phyloP scores from a whole-genome alignment of 2,113 vertebrate species.

The Proterorhinus semilunaris region DNA sequence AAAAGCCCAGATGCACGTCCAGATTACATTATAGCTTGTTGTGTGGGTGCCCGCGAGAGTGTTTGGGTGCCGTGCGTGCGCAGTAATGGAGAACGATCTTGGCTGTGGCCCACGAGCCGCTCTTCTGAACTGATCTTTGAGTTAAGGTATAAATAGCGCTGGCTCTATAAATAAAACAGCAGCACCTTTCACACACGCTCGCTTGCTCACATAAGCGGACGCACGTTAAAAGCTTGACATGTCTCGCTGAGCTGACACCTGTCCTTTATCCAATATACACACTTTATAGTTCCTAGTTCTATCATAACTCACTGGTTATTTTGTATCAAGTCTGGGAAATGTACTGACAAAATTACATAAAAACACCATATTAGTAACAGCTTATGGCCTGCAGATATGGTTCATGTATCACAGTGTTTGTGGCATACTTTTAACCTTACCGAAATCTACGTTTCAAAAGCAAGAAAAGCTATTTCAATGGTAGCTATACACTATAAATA shows the following conservation, averaged over 20 bases:
- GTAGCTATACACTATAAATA: background rate
- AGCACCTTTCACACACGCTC: conserved; percentile 65
- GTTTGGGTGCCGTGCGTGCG: conserved; percentile 37
- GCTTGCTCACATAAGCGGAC: conserved; percentile 17
- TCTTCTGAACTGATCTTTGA: conserved; percentile 74
- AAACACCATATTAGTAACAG: background rate
- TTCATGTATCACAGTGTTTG: background rate
- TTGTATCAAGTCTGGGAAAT: conserved; percentile 37
- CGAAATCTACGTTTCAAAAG: background rate
- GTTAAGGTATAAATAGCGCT: conserved; percentile 72
- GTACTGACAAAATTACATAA: conserved; percentile 20
- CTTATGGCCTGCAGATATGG: conserved; percentile 24
- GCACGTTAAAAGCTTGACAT: conserved; percentile 20
- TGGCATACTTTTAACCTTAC: background rate
- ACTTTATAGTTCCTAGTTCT: conserved; percentile 36
- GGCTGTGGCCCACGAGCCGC: conserved; percentile 67
- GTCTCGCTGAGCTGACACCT: conserved; percentile 37
- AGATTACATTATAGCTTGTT: conserved; percentile 13
- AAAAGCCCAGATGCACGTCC: conserved; percentile 20
- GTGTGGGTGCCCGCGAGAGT: conserved; percentile 27
- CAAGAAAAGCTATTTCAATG: background rate
- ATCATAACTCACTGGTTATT: conserved; percentile 18
- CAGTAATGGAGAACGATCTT: conserved; percentile 69
- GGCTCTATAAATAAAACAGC: conserved; percentile 75
- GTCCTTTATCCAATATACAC: conserved; percentile 23